phyloP scores from a whole-genome alignment of 2,888 invertebrate species.

The Tyria jacobaeae region DNA sequence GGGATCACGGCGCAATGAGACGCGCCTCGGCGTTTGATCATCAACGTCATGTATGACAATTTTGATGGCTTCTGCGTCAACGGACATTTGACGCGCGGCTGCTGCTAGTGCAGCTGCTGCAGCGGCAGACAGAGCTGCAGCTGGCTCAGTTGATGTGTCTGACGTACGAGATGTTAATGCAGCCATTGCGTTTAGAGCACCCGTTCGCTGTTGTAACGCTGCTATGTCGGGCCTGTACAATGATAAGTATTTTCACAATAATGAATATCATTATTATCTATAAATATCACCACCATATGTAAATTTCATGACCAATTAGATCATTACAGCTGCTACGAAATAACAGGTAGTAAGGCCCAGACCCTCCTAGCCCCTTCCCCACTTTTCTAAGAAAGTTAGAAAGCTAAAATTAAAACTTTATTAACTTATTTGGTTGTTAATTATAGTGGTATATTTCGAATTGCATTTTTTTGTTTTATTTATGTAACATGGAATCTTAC shows the following conservation, averaged over 20 bases:
- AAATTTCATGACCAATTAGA: too few species aligned
- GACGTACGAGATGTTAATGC: constrained; percentile 71
- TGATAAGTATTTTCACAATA: neutral
- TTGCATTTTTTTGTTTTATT: too few species aligned
- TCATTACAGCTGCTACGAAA: too few species aligned
- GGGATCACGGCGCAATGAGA: constrained; percentile 91
- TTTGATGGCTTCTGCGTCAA: constrained; percentile 96
- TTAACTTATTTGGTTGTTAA: too few species aligned
- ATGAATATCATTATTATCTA: neutral
- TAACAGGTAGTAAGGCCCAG: too few species aligned
- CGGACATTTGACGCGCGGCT: constrained; percentile 93
- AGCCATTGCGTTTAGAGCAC: constrained; percentile 82
- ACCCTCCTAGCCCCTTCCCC: too few species aligned
- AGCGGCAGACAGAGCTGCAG: constrained; percentile 74
- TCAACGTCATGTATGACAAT: constrained; percentile 98
- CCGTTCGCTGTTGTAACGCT: constrained; percentile 87
- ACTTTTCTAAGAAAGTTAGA: too few species aligned
- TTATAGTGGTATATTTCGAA: too few species aligned
- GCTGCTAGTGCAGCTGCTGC: constrained; percentile 85
- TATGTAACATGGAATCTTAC: too few species aligned
- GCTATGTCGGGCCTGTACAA: constrained; percentile 91
- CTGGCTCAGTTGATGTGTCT: constrained; percentile 67
- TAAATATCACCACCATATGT: too few species aligned
- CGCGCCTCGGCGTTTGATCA: constrained; percentile 91
- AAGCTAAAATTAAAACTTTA: too few species aligned